These are phyloP conservation scores for Aphelenchoides fujianensis DNA, from an alignment of 1,140 invertebrate genomes.

Conservation along the genomic window DNA sequence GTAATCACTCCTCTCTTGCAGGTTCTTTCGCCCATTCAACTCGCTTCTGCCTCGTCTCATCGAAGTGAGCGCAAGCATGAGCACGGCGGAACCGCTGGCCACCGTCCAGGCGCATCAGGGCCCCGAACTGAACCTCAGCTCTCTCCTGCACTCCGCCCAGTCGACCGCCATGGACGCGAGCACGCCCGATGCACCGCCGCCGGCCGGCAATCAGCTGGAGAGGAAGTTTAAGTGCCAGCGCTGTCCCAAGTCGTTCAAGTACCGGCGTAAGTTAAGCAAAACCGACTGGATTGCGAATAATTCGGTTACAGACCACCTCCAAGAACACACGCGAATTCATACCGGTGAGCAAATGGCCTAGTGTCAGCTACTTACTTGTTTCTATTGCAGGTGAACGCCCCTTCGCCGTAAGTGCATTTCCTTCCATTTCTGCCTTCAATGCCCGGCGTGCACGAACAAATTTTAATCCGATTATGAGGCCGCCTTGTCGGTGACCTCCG, in stretches of 20 bases:
- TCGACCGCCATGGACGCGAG: not conserved
- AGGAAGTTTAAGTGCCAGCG: conserved; percentile 96
- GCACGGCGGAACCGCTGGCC: not conserved
- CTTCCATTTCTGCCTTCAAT: too few species aligned
- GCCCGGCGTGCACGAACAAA: too few species aligned
- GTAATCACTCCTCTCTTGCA: too few species aligned
- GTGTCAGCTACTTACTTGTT: too few species aligned
- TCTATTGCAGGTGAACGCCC: too few species aligned
- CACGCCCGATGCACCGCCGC: not conserved
- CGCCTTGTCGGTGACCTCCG: too few species aligned
- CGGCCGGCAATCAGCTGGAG: conserved; percentile 25
- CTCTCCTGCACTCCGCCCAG: not conserved
- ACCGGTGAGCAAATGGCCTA: conserved; percentile 73
- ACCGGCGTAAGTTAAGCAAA: conserved; percentile 66
- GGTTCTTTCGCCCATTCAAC: too few species aligned
- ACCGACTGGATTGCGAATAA: too few species aligned
- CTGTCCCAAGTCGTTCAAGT: conserved; percentile 98
- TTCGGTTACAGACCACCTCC: too few species aligned
- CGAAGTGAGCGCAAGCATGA: not conserved
- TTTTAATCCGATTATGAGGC: too few species aligned
- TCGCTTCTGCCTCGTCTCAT: too few species aligned
- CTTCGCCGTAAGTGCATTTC: too few species aligned
- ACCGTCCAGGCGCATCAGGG: conserved; percentile 4
- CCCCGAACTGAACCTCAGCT: conserved; percentile 7
- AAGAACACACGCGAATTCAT: conserved; percentile 86